Evolutionary conservation across 2,888 invertebrate species (phyloP).

Genomic region (Volucella inflata): DNA sequence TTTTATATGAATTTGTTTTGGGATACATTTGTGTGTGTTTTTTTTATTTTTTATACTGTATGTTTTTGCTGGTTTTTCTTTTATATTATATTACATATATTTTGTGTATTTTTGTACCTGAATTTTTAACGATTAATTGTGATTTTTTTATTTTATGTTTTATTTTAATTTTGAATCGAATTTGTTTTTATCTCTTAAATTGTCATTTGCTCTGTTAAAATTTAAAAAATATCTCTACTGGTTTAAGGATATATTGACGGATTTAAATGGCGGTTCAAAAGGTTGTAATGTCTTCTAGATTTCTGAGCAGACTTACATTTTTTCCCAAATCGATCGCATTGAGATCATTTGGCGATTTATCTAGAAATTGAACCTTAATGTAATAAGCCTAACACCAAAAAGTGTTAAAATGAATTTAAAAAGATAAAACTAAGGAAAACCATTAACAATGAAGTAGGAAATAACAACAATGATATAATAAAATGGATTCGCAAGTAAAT

Average conservation of each 20-base stretch:
- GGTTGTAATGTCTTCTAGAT: too few species aligned
- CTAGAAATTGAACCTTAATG: too few species aligned
- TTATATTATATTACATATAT: conserved; percentile 37
- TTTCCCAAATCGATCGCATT: too few species aligned
- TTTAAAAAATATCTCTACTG: conserved; percentile 4
- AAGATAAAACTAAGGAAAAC: not conserved
- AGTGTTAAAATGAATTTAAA: not conserved
- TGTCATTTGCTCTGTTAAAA: conserved; percentile 18
- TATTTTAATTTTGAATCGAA: conserved; percentile 39
- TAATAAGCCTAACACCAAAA: not conserved
- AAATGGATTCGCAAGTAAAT: too few species aligned
- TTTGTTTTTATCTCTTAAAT: conserved; percentile 19
- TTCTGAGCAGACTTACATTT: too few species aligned
- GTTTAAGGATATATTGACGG: too few species aligned
- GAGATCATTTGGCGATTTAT: too few species aligned
- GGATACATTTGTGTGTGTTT: conserved; percentile 17
- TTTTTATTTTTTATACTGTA: conserved; percentile 52
- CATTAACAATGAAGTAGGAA: too few species aligned
- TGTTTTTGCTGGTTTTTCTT: conserved; percentile 49
- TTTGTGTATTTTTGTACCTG: conserved; percentile 63
- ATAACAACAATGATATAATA: too few species aligned
- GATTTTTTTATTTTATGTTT: conserved; percentile 19
- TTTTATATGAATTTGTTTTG: conserved; percentile 10
- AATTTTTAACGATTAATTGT: conserved; percentile 66
- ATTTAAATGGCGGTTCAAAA: too few species aligned